These are phyloP conservation scores for Agrilus mali DNA, from an alignment of 2,888 invertebrate genomes.

Conservation along the genomic window DNA sequence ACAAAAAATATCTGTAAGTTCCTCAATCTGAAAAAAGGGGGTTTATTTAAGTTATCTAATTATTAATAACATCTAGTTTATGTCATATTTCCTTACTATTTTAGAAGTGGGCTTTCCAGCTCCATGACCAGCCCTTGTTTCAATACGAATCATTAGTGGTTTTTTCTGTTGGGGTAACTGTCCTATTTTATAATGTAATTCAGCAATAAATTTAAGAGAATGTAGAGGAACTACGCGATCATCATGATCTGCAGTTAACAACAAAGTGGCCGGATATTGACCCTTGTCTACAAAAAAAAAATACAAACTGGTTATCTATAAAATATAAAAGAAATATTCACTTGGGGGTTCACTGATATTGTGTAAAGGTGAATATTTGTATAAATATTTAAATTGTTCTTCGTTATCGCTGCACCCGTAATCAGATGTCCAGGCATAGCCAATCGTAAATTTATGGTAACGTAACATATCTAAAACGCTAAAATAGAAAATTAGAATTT, in stretches of 20 bases:
- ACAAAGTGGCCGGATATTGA: slow-evolving; percentile 83
- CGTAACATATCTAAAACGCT: slow-evolving; percentile 96
- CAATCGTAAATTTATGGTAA: slow-evolving; percentile 97
- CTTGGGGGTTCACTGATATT: slow-evolving; percentile 63
- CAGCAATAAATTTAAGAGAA: slow-evolving; percentile 88
- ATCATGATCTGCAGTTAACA: slow-evolving; percentile 96
- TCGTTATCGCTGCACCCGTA: slow-evolving; percentile 83
- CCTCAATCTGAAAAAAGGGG: slow-evolving; percentile 66
- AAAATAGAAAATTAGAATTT: slow-evolving; percentile 15
- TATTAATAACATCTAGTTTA: not conserved
- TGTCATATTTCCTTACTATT: slow-evolving; percentile 44
- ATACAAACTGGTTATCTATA: not conserved
- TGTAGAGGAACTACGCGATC: slow-evolving; percentile 97
- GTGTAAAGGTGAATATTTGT: slow-evolving; percentile 88
- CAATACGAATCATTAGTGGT: slow-evolving; percentile 80
- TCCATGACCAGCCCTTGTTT: slow-evolving; percentile 95
- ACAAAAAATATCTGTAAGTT: slow-evolving; percentile 78
- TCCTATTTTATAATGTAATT: slow-evolving; percentile 67
- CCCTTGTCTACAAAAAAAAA: slow-evolving; percentile 24
- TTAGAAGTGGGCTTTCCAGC: slow-evolving; percentile 93
- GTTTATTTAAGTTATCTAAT: slow-evolving; percentile 6
- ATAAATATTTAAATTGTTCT: slow-evolving; percentile 73
- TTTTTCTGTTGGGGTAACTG: slow-evolving; percentile 53
- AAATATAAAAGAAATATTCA: slow-evolving; percentile 11
- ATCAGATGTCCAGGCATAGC: slow-evolving; percentile 92